phyloP scores from a whole-genome alignment of 2,888 invertebrate species.

The Penaeus monodon region DNA sequence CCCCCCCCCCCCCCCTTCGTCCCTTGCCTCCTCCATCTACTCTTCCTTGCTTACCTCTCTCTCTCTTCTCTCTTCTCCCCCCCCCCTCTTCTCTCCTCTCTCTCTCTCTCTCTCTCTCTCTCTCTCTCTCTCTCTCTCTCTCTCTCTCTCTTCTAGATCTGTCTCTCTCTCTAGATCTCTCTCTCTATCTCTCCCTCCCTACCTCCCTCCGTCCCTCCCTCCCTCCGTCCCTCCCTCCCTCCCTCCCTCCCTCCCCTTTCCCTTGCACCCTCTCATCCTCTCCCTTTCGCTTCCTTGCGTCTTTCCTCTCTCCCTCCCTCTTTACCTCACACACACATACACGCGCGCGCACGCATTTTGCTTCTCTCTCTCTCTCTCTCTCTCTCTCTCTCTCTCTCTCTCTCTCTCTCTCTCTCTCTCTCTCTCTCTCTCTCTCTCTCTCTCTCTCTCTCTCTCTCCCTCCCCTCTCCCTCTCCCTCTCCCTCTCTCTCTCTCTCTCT shows the following conservation, averaged over 20 bases:
- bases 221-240: not conserved
- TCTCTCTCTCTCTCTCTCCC: not conserved
- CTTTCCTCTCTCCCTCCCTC: not conserved
- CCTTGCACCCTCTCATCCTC: not conserved
- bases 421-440: not conserved
- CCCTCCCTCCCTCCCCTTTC: too few species aligned
- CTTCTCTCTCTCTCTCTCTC: too few species aligned
- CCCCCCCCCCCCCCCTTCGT: not conserved
- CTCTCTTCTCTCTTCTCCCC: too few species aligned
- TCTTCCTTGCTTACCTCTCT: not conserved
- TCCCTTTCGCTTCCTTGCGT: not conserved
- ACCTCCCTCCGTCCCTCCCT: not conserved
- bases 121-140: not conserved
- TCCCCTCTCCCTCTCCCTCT: slow-evolving; percentile 15
- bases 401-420: slow-evolving; percentile 4
- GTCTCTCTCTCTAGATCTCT: not conserved
- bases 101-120: not conserved
- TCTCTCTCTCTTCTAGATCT: not conserved
- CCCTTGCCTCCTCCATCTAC: slow-evolving; percentile 10
- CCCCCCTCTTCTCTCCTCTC: not conserved
- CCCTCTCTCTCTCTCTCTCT: slow-evolving; percentile 10
- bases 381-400: not conserved
- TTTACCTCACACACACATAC: not conserved
- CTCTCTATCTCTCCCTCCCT: not conserved
- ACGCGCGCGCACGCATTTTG: not conserved